A percentile compares a stretch with the other conserved stretches of the same genome.
Conservation (phyloP, 2,888 invertebrate genomes). For the Tolmerus cingulatus region DNA sequence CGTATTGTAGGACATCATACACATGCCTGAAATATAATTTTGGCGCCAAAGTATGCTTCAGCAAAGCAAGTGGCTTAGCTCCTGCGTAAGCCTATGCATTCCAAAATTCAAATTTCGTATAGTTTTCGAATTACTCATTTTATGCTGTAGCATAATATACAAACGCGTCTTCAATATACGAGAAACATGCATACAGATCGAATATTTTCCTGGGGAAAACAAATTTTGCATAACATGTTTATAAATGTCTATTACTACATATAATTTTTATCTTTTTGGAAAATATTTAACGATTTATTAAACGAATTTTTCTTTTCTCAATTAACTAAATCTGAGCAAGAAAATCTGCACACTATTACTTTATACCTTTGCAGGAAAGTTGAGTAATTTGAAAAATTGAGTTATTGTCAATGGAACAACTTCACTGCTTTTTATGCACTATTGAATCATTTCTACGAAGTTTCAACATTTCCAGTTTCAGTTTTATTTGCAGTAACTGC, state of each 20-base stretch:
- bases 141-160: too few relatives aligned
- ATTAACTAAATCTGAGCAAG: not conserved
- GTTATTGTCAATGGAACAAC: not conserved
- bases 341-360: not conserved
- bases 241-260: too few relatives aligned
- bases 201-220: not conserved
- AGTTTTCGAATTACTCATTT: too few relatives aligned
- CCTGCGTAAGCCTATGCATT: too few relatives aligned
- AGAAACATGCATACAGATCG: not conserved
- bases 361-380: not conserved
- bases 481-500: not conserved
- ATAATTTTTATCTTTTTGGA: too few relatives aligned
- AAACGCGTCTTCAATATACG: too few relatives aligned
- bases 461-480: not conserved
- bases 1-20: too few relatives aligned
- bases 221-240: not conserved
- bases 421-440: not conserved
- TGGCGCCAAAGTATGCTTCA: too few relatives aligned
- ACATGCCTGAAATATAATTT: too few relatives aligned
- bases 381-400: not conserved
- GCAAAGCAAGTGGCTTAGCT: too few relatives aligned
- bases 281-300: not conserved
- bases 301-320: not conserved
- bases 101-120: too few relatives aligned
- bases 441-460: not conserved